A percentile compares a stretch with the other conserved stretches of the same genome.
These are phyloP conservation scores for Melinaea marsaeus DNA, from an alignment of 2,888 invertebrate species.

Conservation along the genomic window DNA sequence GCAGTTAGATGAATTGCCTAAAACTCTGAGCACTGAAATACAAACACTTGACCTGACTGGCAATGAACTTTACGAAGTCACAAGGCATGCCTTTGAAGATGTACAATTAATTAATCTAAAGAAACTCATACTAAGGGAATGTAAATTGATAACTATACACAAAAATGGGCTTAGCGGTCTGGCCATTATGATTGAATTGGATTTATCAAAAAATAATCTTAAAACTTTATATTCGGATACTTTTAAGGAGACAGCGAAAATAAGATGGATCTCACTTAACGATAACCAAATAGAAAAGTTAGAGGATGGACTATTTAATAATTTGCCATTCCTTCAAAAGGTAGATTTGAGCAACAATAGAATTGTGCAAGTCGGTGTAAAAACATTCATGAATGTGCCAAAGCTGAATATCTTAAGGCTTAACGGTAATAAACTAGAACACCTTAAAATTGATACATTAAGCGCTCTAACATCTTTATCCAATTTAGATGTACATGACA, in stretches of 20 bases:
- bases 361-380: slow-evolving; percentile 82
- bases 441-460: slow-evolving; percentile 81
- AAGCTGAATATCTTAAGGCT: slow-evolving; percentile 83
- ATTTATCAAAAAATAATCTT: slow-evolving; percentile 86
- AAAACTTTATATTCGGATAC: slow-evolving; percentile 81
- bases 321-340: slow-evolving; percentile 84
- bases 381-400: slow-evolving; percentile 84
- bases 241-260: slow-evolving; percentile 83
- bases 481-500: slow-evolving; percentile 86
- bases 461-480: slow-evolving; percentile 81
- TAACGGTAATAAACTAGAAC: slow-evolving; percentile 85
- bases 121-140: slow-evolving; percentile 86
- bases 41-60: slow-evolving; percentile 85
- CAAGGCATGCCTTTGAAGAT: slow-evolving; percentile 81
- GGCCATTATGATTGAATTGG: slow-evolving; percentile 88
- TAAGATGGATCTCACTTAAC: slow-evolving; percentile 85
- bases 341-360: slow-evolving; percentile 87
- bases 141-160: slow-evolving; percentile 84
- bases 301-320: slow-evolving; percentile 86
- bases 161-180: slow-evolving; percentile 86
- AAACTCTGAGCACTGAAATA: slow-evolving; percentile 83
- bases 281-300: slow-evolving; percentile 85
- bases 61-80: slow-evolving; percentile 82
- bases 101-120: slow-evolving; percentile 88
- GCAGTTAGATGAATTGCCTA: slow-evolving; percentile 83